These are phyloP conservation scores for Oligia latruncula DNA, from an alignment of 2,888 invertebrate species.

Conservation along the genomic window DNA sequence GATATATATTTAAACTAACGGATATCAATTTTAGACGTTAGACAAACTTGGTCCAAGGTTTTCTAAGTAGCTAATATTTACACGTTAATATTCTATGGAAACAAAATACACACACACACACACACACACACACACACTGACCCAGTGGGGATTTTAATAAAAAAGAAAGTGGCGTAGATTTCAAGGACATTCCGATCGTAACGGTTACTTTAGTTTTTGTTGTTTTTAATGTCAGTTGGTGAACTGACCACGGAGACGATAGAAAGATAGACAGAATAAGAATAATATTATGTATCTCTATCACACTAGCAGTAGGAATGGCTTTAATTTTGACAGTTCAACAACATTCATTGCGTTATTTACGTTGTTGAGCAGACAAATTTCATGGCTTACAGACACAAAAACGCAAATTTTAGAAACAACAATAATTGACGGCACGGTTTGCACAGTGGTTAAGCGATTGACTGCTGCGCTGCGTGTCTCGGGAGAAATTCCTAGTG, in stretches of 20 bases:
- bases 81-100: conserved; percentile 3
- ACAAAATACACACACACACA: no score
- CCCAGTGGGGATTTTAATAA: conserved; percentile 47
- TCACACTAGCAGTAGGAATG: not conserved
- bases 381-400: no score
- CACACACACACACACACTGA: no score
- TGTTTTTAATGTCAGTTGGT: not conserved
- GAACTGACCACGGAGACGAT: conserved; percentile 2
- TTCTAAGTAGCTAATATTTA: conserved; percentile 17
- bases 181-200: conserved; percentile 60
- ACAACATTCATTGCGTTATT: not conserved
- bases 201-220: conserved; percentile 28
- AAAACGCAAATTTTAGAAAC: no score
- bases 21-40: conserved; percentile 9
- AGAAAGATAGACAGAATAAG: not conserved
- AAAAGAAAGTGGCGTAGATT: conserved; percentile 65
- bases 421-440: no score
- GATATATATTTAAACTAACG: not conserved
- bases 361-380: not conserved
- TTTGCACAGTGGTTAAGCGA: no score
- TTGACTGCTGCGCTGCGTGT: no score
- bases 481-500: no score
- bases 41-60: conserved; percentile 22
- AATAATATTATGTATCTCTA: not conserved
- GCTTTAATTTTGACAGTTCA: not conserved